Base-by-base conservation (phyloP, 2,113 vertebrate genomes). In the Sylvicapra grimmia region DNA sequence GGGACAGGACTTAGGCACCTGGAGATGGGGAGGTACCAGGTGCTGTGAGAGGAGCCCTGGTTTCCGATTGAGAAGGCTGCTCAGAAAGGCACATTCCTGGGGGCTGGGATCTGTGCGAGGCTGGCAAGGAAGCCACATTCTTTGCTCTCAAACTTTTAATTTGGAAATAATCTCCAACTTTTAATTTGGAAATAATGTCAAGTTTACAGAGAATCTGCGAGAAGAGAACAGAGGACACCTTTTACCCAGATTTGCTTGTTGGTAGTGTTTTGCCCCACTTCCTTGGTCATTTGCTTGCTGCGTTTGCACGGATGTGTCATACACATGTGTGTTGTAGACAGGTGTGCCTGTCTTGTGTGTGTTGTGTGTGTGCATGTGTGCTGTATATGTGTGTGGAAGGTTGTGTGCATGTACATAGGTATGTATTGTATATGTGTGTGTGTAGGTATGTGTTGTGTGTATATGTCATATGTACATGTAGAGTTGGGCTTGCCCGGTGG, bases 41-140 rank as follows among this genome's bases (percentile, higher is more conserved):
- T 51, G 13, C 86, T 25, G 6, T 23, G 83, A 44, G 54, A 58
- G 23, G 54, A 25, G 25, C 53, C 33, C 54, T 29, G 23, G 83
- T 18, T 36, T 56, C 36, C 0, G 14, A 23, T 58, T 18, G 9
- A 40, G 36, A 44, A 47, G 16, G 36, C 27, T 56, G 53, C 16
- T 61, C 12, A 31, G 56, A 47, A 27, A 40, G 83, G 36, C 25
- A 19, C 27, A 19, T 61, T 31, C 9, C 15, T 6, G 7, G 36
- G 36, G 19, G 18, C 19, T 4, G 18, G 58, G 47, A 53, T 0
- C 1, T 4, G 15, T 33, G 33, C 0, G 9, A 14, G 44, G 68
- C 89, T 92, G n/a, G 27, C 0, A 1, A 53, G 16, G 47, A 83
- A 36, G 33, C 18, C n/a, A 58, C 47, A 13, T 27, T 86, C 29